Evolutionary conservation across 2,797 vertebrate species (phyloP).

Genomic region (Trematocara caparti): DNA sequence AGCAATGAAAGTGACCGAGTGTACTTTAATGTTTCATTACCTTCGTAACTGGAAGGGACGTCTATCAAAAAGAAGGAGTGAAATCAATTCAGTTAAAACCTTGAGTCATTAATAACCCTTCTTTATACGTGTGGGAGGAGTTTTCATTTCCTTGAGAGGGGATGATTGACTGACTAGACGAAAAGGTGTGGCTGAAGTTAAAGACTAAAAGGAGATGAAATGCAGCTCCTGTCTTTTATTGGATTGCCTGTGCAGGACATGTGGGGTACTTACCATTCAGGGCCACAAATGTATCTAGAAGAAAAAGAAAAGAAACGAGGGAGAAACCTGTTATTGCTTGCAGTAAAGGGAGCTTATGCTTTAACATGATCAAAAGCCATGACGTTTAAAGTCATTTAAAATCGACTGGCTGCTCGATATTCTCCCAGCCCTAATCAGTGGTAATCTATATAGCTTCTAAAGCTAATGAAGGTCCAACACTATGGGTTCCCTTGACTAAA

Average conservation of each 20-base stretch:
- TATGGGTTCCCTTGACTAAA: slow-evolving; percentile 38
- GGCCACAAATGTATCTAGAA: slow-evolving; percentile 97
- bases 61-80: slow-evolving; percentile 84
- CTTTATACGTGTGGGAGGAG: slow-evolving; percentile 65
- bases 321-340: slow-evolving; percentile 49
- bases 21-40: slow-evolving; percentile 86
- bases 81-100: slow-evolving; percentile 71
- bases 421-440: slow-evolving; percentile 49
- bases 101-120: slow-evolving; percentile 59
- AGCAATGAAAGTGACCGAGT: slow-evolving; percentile 72
- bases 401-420: slow-evolving; percentile 46
- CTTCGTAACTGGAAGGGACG: slow-evolving; percentile 85
- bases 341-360: slow-evolving; percentile 27
- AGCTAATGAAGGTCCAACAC: slow-evolving; percentile 31
- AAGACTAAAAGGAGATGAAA: slow-evolving; percentile 65
- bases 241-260: slow-evolving; percentile 40
- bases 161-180: slow-evolving; percentile 66
- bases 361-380: slow-evolving; percentile 49
- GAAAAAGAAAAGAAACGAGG: slow-evolving; percentile 65
- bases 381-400: slow-evolving; percentile 58
- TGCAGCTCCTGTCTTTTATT: slow-evolving; percentile 39
- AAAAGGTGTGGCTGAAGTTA: slow-evolving; percentile 62
- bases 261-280: slow-evolving; percentile 91
- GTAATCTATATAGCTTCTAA: slow-evolving; percentile 33
- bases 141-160: slow-evolving; percentile 74